Evolutionary conservation across 2,888 invertebrate genomes (phyloP), one percentile per base, ranked within the genome.

Genomic region (Anoncus sp.): DNA sequence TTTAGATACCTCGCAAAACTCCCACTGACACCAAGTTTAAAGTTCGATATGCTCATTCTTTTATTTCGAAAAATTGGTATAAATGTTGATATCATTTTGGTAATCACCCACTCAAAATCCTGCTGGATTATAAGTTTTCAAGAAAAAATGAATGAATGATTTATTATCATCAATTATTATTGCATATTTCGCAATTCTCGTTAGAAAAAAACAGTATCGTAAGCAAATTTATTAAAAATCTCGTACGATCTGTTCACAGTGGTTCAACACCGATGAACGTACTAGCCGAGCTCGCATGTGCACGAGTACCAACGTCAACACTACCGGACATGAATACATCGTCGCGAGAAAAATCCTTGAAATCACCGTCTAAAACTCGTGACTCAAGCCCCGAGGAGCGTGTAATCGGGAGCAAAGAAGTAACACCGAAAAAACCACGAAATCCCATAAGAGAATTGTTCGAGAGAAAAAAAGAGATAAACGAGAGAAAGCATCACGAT

Each of bases 211-310:
- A 43, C n/a, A n/a, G 43, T 43, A 43, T 43, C n/a, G n/a, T n/a
- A 31, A 38, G 10, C 6, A 38, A 10, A 38, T 10, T 12, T 38
- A 12, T 38, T 10, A 2, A 10, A 38, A 38, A 45, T 45, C 16
- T 45, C n/a, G 5, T 45, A 27, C 38, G 47, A 53, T 66, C 24
- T 20, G 51, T 82, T 83, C 82, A 9, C 84, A 91, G 91, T 81
- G 90, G 88, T 57, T 91, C 91, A 4, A 88, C 89, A 20, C 90
- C 91, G 20, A 91, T 91, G 90, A 91, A 90, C 67, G 88, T 91
- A 1, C 75, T 91, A 20, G 91, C 91, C 2, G 91, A 91, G 79
- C 74, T 91, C 16, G 91, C 91, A 0, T 91, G 91, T 59, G 91
- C 91, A 1, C 87, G 90, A 69, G 91, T 88, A 0, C 90, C 91